Evolutionary conservation across 2,113 vertebrate species (phyloP).

Genomic region (Sakesphorus luctuosus): DNA sequence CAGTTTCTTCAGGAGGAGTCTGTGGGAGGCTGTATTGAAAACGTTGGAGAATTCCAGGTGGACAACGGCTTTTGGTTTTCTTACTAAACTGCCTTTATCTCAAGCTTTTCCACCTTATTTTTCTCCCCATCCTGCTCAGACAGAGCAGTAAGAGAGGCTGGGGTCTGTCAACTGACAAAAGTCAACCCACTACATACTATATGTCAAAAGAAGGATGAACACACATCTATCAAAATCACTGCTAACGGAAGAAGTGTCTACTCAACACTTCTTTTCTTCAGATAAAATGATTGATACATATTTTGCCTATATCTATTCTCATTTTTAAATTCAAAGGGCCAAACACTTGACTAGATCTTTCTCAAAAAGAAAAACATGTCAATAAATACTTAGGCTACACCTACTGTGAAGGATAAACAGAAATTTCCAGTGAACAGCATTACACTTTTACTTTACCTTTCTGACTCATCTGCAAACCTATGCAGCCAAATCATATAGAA

Average conservation of each 20-base stretch:
- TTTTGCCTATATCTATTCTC: background rate
- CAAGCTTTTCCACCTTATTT: background rate
- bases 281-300: background rate
- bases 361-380: background rate
- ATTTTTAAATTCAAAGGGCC: background rate
- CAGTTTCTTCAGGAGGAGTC: background rate
- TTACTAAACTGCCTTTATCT: background rate
- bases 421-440: background rate
- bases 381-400: background rate
- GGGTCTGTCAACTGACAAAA: background rate
- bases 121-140: background rate
- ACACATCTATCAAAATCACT: background rate
- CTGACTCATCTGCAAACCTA: background rate
- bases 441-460: background rate
- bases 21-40: background rate
- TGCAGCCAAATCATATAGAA: background rate
- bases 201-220: background rate
- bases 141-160: background rate
- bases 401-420: background rate
- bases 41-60: background rate
- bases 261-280: background rate
- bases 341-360: background rate
- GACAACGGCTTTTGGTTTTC: background rate
- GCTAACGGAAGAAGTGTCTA: background rate
- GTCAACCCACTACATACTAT: background rate